Base-by-base conservation (phyloP, 2,888 invertebrate genomes). In the Cabera pusaria region DNA sequence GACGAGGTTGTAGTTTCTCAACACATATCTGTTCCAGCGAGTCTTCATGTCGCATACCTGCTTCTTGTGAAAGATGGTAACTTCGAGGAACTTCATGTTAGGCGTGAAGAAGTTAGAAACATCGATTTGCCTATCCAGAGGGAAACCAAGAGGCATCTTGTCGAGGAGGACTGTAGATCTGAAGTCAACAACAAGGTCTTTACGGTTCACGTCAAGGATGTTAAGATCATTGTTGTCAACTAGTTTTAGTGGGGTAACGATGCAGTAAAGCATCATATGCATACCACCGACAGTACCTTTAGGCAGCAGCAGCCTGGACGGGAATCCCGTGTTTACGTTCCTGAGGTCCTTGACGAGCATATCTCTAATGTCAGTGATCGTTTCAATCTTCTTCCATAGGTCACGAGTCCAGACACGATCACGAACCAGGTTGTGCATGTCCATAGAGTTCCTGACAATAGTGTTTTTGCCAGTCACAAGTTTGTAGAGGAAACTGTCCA, bases 261-360 rank as follows among this genome's bases (percentile, higher is more conserved):
- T 90, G 29, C 92, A 90, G 76, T 92, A 93, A 24, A 94, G 56
- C 61, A 92, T 86, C 87, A 91, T 91, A 10, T 91, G 89, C 80
- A 93, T 82, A 31, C 96, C 96, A 41, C 91, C 91, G 29, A 81
- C 76, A 49, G 74, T 91, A 64, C 96, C 96, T 59, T 87, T 93
- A 22, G 96, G 95, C 31, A 96, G 79, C 20, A 95, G 68, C 23
- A 95, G 83, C 55, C 94, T 92, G 11, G 91, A 88, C 1, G 95
- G 95, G 90, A 93, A 93, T 27, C 93, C 93, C 44, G 91, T 93
- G 60, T 93, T 84, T 52, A 84, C 76, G 61, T 87, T 86, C 32
- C 64, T 84, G 25, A 86, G 52, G 40, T 84, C 84, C 50, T 78
- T 83, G 0, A 56, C 14, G 1, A 76, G 49, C 6, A 83, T 25